These are phyloP conservation scores for Mechanitis mazaeus DNA, from an alignment of 2,888 invertebrate genomes.

Conservation along the genomic window DNA sequence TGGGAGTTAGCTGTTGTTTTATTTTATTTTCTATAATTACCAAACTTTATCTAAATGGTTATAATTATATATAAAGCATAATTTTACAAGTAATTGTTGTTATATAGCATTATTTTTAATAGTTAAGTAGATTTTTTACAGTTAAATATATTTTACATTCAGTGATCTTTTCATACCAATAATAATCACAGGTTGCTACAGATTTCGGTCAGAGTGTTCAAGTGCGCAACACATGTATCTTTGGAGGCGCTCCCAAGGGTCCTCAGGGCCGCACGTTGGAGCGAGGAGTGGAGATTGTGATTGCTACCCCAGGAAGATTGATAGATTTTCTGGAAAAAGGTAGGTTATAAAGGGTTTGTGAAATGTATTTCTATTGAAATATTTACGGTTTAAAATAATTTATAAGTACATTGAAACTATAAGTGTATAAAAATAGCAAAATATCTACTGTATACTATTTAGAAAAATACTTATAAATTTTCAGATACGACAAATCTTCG, in stretches of 20 bases:
- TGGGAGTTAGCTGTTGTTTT: too few species aligned
- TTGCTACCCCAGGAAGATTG: constrained; percentile 96
- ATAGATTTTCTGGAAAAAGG: constrained; percentile 94
- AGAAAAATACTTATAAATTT: background rate
- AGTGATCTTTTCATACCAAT: background rate
- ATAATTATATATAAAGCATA: too few species aligned
- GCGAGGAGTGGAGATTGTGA: constrained; percentile 94
- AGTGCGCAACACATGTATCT: constrained; percentile 94
- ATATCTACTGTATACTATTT: background rate
- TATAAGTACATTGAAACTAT: too few species aligned
- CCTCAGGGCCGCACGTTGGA: constrained; percentile 91
- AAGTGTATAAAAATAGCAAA: background rate
- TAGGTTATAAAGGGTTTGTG: constrained; percentile 26
- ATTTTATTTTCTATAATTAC: too few species aligned
- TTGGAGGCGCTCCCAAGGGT: constrained; percentile 98
- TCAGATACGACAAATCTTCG: constrained; percentile 84
- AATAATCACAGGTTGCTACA: constrained; percentile 83
- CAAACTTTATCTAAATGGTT: too few species aligned
- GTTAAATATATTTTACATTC: background rate
- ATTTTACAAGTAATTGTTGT: too few species aligned
- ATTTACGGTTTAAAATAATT: too few species aligned
- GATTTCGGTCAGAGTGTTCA: constrained; percentile 94
- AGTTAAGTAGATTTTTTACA: too few species aligned
- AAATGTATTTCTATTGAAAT: background rate
- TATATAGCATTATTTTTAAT: too few species aligned